Base-by-base conservation (phyloP, 2,888 invertebrate species). In the Stegophylla sp. region DNA sequence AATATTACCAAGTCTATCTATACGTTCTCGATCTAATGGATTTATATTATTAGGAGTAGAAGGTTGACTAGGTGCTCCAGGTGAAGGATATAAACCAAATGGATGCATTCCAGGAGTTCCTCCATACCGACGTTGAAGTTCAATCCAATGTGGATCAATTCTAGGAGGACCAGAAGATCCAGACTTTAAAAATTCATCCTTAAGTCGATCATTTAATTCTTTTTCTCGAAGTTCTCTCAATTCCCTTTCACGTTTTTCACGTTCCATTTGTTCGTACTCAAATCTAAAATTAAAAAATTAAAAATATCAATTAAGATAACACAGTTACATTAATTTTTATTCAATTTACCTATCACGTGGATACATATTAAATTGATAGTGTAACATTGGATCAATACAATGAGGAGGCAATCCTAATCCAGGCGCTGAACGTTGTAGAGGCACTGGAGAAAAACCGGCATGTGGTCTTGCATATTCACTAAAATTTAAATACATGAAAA, bases 401-500 rank as follows among this genome's bases (percentile, higher is more conserved):
- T 92, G 92, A 1, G 91, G 90, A 51, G 91, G 91, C 34, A 86
- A 83, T 34, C 86, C 85, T 81, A 86, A 84, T 5, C 85, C 84
- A 10, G 84, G 83, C 53, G 85, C 85, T 28, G 84, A 84, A 53
- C 84, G 83, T 82, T 84, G 87, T 85, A 61, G 86, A 85, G 86
- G 87, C 85, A 89, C 89, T 3, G 90, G 96, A 89, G 89, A 95
- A 83, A 89, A 95, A 13, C 95, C 95, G 71, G 94, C 94, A 86
- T 97, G 97, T 0, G 97, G 97, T 84, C 97, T 89, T 10, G 96
- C 96, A 86, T 97, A 97, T 86, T 97, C 97, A 91, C 85, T 87
- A 45, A 71, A 51, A 53, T 17, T 15, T 4, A 59, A 59, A 69
- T 53, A 53, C 17, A 45, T 9, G 34, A 1, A 64, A 83, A 67